Percentiles rank a stretch among this genome's conserved stretches.
Evolutionary conservation across 2,797 vertebrate species (phyloP).

Genomic region (Xiphophorus birchmanni): DNA sequence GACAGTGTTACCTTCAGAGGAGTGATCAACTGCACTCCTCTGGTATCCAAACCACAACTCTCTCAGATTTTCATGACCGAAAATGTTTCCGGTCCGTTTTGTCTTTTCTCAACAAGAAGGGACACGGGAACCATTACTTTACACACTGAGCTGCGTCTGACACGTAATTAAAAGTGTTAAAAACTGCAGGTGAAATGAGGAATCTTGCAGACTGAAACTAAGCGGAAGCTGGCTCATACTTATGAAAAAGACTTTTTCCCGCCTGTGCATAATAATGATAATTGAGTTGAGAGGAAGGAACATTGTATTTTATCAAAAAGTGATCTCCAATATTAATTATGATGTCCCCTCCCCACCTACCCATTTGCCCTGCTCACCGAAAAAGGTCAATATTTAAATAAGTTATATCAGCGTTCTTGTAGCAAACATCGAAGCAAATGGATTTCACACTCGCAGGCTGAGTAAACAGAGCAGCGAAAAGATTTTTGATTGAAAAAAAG

Average conservation of each 20-base stretch:
- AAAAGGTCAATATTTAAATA: slow-evolving; percentile 13
- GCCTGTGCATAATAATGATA: not conserved
- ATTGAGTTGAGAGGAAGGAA: not conserved
- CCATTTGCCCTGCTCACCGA: not conserved
- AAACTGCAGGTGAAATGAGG: not conserved
- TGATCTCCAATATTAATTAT: slow-evolving; percentile 8
- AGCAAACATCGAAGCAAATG: slow-evolving; percentile 2
- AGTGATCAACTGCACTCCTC: not conserved
- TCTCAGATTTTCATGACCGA: not conserved
- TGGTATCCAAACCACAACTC: not conserved
- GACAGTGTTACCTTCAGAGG: not conserved
- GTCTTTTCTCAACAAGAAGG: not conserved
- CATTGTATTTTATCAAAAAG: slow-evolving; percentile 4
- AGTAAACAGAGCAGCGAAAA: not conserved
- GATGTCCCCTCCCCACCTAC: not conserved
- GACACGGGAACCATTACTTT: not conserved
- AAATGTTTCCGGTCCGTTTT: not conserved
- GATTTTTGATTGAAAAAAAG: slow-evolving; percentile 5
- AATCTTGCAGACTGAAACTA: not conserved
- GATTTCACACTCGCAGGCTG: not conserved
- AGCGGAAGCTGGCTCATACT: not conserved
- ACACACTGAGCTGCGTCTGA: not conserved
- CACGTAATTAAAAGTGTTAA: slow-evolving; percentile 1
- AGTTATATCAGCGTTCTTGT: not conserved
- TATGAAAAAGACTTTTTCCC: slow-evolving; percentile 1